Evolutionary conservation across 2,113 vertebrate species (phyloP).

Genomic region (Pollimyrus isidori): DNA sequence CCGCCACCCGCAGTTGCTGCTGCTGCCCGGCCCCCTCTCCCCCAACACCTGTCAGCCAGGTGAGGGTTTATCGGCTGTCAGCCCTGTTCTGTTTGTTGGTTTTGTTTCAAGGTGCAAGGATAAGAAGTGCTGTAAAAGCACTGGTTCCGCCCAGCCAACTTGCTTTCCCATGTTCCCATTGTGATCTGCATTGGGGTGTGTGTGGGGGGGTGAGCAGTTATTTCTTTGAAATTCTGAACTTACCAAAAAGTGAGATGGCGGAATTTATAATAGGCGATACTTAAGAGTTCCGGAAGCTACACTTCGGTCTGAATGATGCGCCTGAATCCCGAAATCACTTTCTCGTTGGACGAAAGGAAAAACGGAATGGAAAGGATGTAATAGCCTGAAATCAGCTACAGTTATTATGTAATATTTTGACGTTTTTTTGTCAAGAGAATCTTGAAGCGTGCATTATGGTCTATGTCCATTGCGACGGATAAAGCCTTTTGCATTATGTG

Average conservation of each 20-base stretch:
- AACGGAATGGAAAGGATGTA: neutral
- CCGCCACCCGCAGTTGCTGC: slow-evolving; percentile 36
- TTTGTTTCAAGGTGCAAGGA: slow-evolving; percentile 21
- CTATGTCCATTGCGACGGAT: neutral
- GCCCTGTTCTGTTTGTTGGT: slow-evolving; percentile 17
- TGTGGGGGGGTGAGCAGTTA: neutral
- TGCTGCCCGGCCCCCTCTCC: slow-evolving; percentile 13
- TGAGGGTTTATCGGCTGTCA: slow-evolving; percentile 36
- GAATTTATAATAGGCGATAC: neutral
- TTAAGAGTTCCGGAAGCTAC: neutral
- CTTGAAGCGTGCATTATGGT: neutral
- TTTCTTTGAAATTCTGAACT: neutral
- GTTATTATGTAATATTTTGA: neutral
- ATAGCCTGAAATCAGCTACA: neutral
- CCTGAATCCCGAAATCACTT: neutral
- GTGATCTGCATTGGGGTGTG: neutral
- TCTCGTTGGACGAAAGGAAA: neutral
- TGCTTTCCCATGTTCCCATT: neutral
- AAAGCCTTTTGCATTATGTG: neutral
- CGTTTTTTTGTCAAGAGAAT: neutral
- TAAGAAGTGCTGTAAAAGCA: slow-evolving; percentile 1
- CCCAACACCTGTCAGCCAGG: slow-evolving; percentile 51
- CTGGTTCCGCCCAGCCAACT: neutral
- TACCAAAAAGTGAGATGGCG: neutral
- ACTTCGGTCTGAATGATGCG: neutral